Conservation (phyloP, 92 coral and sea anemone species). For the Heliopora coerulea region DNA sequence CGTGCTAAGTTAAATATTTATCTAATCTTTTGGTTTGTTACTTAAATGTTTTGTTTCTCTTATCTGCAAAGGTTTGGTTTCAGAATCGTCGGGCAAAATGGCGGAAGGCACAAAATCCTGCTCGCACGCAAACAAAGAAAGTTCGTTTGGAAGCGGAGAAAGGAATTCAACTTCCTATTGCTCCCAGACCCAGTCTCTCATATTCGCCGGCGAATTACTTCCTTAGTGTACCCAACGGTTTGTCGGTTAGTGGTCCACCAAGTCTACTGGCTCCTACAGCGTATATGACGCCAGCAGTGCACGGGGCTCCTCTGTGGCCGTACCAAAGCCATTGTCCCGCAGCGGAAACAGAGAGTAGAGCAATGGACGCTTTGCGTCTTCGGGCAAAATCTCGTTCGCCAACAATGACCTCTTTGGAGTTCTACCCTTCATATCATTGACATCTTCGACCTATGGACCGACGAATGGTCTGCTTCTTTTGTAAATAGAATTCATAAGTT, state of each 20-base stretch:
- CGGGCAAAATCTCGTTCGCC: constrained; percentile 87
- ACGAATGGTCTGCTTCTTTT: neutral
- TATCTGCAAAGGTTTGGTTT: constrained; percentile 80
- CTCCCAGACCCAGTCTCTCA: constrained; percentile 93
- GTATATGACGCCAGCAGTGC: constrained; percentile 87
- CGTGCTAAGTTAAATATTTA: too few relatives aligned
- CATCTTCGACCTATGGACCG: neutral
- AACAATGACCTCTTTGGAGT: constrained; percentile 89
- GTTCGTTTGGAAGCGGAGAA: constrained; percentile 74
- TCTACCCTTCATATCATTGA: constrained; percentile 84
- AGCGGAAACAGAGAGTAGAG: constrained; percentile 80
- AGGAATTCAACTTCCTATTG: constrained; percentile 91
- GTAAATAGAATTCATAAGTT: neutral
- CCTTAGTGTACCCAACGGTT: constrained; percentile 78
- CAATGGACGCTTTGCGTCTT: constrained; percentile 87
- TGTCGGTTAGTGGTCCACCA: constrained; percentile 87
- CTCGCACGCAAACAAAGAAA: constrained; percentile 76
- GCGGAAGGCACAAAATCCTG: constrained; percentile 95
- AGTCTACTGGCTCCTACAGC: constrained; percentile 81
- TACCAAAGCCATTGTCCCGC: constrained; percentile 79
- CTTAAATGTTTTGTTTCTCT: neutral
- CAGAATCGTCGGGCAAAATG: constrained; percentile 98
- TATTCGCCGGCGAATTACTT: constrained; percentile 91
- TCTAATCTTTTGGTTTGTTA: neutral
- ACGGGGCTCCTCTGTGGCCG: constrained; percentile 88